These are phyloP conservation scores for Tympanoctomys barrerae DNA, from an alignment of 2,797 vertebrate species.

Conservation along the genomic window DNA sequence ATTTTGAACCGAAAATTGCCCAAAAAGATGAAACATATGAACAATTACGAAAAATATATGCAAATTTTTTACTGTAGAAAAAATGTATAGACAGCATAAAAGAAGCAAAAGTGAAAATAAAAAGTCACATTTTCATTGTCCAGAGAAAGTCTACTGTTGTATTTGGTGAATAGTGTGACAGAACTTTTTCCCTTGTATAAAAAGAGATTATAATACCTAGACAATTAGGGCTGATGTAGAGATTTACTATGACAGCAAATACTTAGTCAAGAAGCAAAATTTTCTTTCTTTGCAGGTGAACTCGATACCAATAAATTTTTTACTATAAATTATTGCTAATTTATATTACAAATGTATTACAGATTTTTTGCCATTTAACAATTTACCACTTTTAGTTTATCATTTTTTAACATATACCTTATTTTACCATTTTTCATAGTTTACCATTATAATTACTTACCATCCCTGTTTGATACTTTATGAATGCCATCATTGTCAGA, in stretches of 20 bases:
- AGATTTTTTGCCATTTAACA: not conserved
- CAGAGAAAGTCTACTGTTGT: not conserved
- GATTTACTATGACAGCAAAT: not conserved
- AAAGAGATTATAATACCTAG: not conserved
- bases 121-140: not conserved
- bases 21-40: conserved; percentile 3
- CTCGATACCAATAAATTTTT: not conserved
- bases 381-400: not conserved
- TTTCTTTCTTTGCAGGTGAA: conserved; percentile 38
- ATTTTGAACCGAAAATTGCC: conserved; percentile 9
- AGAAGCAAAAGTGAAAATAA: conserved; percentile 45
- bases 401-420: not conserved
- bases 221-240: not conserved
- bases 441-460: not conserved
- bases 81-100: not conserved
- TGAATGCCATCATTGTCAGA: not conserved
- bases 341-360: not conserved
- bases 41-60: not conserved
- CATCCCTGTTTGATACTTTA: not conserved
- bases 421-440: not conserved
- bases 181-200: not conserved
- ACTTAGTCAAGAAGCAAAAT: conserved; percentile 50
- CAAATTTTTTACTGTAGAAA: conserved; percentile 23
- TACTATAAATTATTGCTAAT: too few species aligned
- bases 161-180: conserved; percentile 18